A percentile compares a stretch with the other conserved stretches of the same genome.
phyloP scores from a whole-genome alignment of 2,888 invertebrate genomes.

The Protophormia terraenovae region DNA sequence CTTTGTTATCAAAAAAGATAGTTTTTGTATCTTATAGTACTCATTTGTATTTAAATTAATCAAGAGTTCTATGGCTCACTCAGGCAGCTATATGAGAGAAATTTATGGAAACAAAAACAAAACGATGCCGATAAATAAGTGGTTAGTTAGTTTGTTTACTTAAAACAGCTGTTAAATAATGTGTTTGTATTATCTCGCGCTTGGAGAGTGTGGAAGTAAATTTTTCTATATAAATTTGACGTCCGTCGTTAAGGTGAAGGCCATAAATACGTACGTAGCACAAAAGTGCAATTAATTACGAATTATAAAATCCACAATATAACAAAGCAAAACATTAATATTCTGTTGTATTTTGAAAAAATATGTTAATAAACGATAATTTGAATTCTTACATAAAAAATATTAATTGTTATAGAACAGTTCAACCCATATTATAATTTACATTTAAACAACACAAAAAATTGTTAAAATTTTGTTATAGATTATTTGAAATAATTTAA shows the following conservation, averaged over 20 bases:
- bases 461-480: too few species aligned
- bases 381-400: too few species aligned
- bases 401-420: too few species aligned
- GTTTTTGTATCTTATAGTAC: background rate
- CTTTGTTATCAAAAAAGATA: background rate
- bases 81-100: background rate
- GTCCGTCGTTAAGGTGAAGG: constrained; percentile 21
- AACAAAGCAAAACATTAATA: background rate
- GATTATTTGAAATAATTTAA: too few species aligned
- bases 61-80: background rate
- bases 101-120: background rate
- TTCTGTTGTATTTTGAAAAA: background rate
- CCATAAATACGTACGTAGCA: background rate
- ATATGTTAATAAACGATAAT: too few species aligned
- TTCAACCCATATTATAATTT: too few species aligned
- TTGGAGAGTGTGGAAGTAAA: constrained; percentile 9
- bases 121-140: background rate
- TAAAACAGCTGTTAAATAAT: constrained; percentile 33
- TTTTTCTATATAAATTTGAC: constrained; percentile 2
- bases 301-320: background rate
- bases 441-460: too few species aligned
- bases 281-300: background rate
- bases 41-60: constrained; percentile 14
- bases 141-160: constrained; percentile 31
- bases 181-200: background rate